Conservation (phyloP, 2,888 invertebrate genomes). For the Acheta domesticus region DNA sequence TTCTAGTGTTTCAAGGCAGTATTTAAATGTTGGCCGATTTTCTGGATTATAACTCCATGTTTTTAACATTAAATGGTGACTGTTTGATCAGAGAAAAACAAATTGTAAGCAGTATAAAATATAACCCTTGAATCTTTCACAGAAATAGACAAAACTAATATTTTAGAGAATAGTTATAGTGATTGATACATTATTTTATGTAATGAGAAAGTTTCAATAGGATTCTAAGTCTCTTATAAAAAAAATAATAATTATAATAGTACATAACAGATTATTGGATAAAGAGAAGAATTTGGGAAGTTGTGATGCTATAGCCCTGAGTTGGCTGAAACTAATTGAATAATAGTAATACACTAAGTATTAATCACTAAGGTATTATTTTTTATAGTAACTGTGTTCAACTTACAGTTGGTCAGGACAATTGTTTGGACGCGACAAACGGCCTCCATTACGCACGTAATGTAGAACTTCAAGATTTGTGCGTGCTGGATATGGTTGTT, state of each 20-base stretch:
- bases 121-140: neutral
- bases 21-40: conserved; percentile 81
- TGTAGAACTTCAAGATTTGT: conserved; percentile 89
- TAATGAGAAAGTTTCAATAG: neutral
- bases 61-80: conserved; percentile 77
- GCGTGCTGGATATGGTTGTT: conserved; percentile 93
- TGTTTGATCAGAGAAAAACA: conserved; percentile 45
- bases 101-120: neutral
- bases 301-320: too few relatives aligned
- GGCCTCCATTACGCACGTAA: conserved; percentile 83
- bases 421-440: conserved; percentile 74
- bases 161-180: too few relatives aligned
- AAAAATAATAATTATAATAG: too few relatives aligned
- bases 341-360: too few relatives aligned
- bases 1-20: conserved; percentile 66
- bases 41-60: conserved; percentile 87
- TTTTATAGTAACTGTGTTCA: neutral
- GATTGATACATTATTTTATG: too few relatives aligned
- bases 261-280: too few relatives aligned
- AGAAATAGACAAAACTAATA: neutral
- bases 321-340: too few relatives aligned
- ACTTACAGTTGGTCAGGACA: conserved; percentile 79
- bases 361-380: too few relatives aligned
- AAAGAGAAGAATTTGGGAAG: too few relatives aligned
- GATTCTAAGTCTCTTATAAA: neutral